phyloP scores from a whole-genome alignment of 2,797 vertebrate genomes.

The Tadarida brasiliensis region DNA sequence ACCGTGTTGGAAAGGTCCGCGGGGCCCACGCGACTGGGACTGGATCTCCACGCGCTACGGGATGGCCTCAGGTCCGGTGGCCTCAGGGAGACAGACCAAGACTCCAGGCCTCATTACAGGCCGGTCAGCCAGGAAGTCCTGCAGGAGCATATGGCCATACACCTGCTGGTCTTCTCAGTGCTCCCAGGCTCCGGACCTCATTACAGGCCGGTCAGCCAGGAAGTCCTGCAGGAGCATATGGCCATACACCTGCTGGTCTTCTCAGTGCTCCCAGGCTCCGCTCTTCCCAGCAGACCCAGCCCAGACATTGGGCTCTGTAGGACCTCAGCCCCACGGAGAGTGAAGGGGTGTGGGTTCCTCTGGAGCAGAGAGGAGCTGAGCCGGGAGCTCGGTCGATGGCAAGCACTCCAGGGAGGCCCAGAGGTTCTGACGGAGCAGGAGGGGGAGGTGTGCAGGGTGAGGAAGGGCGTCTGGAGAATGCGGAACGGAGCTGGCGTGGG shows the following conservation, averaged over 20 bases:
- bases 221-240: too few species aligned
- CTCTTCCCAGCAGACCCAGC: background rate
- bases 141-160: fast-evolving
- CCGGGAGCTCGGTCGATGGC: fast-evolving
- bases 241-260: fast-evolving
- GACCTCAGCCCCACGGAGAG: fast-evolving
- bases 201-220: too few species aligned
- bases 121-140: fast-evolving
- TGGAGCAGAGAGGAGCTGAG: too few species aligned
- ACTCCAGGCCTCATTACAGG: fast-evolving
- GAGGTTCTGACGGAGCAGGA: background rate
- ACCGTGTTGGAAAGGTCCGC: background rate
- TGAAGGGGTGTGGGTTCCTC: fast-evolving
- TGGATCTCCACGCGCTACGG: background rate
- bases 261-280: fast-evolving
- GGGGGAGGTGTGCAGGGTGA: fast-evolving
- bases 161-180: fast-evolving
- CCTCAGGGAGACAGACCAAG: too few species aligned
- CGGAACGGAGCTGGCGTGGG: fast-evolving
- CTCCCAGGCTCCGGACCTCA: fast-evolving
- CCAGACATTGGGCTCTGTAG: too few species aligned
- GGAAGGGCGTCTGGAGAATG: fast-evolving
- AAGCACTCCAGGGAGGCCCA: fast-evolving
- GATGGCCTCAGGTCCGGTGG: fast-evolving
- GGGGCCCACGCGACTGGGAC: background rate